Evolutionary conservation across 2,888 invertebrate genomes (phyloP), one percentile per base, ranked within the genome.

Genomic region (Polyommatus icarus): DNA sequence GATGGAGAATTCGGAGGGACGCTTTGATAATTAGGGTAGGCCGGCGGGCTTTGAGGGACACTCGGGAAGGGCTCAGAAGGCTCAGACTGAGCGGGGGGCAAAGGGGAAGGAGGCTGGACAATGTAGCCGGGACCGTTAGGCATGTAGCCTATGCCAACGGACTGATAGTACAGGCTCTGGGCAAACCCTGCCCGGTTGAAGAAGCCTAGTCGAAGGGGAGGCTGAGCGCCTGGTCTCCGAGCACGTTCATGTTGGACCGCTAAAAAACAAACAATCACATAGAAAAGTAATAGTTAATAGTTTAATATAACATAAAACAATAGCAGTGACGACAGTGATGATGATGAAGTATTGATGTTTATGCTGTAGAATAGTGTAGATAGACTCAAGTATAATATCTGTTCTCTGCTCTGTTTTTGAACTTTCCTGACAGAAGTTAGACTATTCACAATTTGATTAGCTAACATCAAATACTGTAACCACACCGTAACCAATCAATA

Each of bases 191-290:
- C 80, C 79, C 92, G 91, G 85, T 89, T 92, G 84, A 95, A 94
- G 78, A 93, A 91, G n/a, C 95, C 85, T 81, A 90, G 91, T 76
- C 91, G 90, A 7, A 93, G 93, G 84, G 85, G 91, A 81, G 86
- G 92, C 75, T 81, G 86, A 79, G 82, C 84, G 79, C 83, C 85
- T 1, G 95, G 92, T 72, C 98, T 95, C 0, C 98, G 98, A 12
- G 98, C 98, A 80, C 98, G 94, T 90, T 98, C 98, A 89, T 98
- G 98, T 87, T 98, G 98, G 29, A 98, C 98, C 79, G 98, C 98
- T 98, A 95, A 61, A 82, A 82, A 32, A 76, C 8, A 75, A 76
- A 6, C 1, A 40, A 46, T 57, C n/a, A n/a, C n/a, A n/a, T n/a
- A n/a, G n/a, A 40, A 40, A 40, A 61, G 15, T 54, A 54, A 18